phyloP scores from a whole-genome alignment of 2,888 invertebrate genomes.

The Sericinus montela region DNA sequence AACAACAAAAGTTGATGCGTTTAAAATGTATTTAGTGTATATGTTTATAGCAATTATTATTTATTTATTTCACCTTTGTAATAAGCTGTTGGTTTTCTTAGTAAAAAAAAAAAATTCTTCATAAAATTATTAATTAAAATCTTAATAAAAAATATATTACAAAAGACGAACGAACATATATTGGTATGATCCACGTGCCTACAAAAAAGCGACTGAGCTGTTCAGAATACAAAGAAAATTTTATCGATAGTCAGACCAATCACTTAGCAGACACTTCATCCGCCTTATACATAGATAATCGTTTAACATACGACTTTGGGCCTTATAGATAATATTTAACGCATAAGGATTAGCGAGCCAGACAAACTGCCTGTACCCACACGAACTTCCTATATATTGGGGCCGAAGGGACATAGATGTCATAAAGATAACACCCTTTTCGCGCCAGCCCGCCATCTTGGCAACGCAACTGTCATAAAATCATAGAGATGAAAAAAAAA shows the following conservation, averaged over 20 bases:
- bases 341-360: constrained; percentile 3
- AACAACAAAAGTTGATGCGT: too few relatives aligned
- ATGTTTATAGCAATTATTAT: too few relatives aligned
- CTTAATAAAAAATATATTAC: too few relatives aligned
- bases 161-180: too few relatives aligned
- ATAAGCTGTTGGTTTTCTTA: too few relatives aligned
- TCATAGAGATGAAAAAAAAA: constrained; percentile 6
- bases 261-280: constrained; percentile 10
- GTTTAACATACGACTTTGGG: constrained; percentile 5
- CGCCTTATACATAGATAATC: constrained; percentile 3
- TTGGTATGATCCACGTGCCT: not conserved
- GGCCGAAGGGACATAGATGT: constrained; percentile 7
- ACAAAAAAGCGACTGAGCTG: not conserved
- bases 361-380: constrained; percentile 5
- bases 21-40: too few relatives aligned
- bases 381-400: constrained; percentile 1
- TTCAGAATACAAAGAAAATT: constrained; percentile 5
- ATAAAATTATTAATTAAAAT: too few relatives aligned
- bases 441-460: constrained; percentile 17
- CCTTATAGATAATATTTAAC: constrained; percentile 7
- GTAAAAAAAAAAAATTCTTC: too few relatives aligned
- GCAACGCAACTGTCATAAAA: constrained; percentile 13
- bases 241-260: not conserved
- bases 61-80: too few relatives aligned
- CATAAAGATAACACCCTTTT: constrained; percentile 11